Evolutionary conservation across 2,888 invertebrate species (phyloP).

Genomic region (Brenthis daphne): DNA sequence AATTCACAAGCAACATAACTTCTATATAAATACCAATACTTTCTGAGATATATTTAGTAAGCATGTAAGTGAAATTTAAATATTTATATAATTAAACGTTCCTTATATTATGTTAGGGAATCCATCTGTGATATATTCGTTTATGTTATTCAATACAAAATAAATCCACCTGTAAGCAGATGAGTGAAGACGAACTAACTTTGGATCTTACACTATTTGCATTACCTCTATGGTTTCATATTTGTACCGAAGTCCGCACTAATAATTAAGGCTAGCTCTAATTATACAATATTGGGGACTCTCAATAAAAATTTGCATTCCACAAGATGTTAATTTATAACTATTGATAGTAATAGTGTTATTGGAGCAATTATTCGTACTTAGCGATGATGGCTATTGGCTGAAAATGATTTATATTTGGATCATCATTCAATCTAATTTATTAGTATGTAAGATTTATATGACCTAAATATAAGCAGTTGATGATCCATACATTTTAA

Average conservation of each 20-base stretch:
- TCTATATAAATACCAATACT: too few species aligned
- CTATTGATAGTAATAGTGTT: constrained; percentile 55
- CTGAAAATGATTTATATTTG: constrained; percentile 6
- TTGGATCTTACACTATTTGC: too few species aligned
- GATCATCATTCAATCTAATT: constrained; percentile 8
- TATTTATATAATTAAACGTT: too few species aligned
- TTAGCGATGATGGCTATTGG: constrained; percentile 66
- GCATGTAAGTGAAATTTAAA: too few species aligned
- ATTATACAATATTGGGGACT: constrained; percentile 26
- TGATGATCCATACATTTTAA: constrained; percentile 11
- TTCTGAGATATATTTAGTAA: too few species aligned
- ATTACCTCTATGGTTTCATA: constrained; percentile 13
- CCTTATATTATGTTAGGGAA: too few species aligned
- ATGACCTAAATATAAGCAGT: constrained; percentile 6
- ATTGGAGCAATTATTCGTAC: constrained; percentile 76
- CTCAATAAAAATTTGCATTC: constrained; percentile 52
- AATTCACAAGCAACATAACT: too few species aligned
- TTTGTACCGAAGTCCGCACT: constrained; percentile 42
- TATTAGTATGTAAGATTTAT: neutral
- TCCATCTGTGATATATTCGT: too few species aligned
- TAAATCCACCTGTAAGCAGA: too few species aligned
- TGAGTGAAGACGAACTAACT: too few species aligned
- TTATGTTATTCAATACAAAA: too few species aligned
- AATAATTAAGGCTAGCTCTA: constrained; percentile 39
- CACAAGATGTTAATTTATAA: constrained; percentile 48